Evolutionary conservation across 1,140 invertebrate species (phyloP).

Genomic region (Antheraea mylitta): DNA sequence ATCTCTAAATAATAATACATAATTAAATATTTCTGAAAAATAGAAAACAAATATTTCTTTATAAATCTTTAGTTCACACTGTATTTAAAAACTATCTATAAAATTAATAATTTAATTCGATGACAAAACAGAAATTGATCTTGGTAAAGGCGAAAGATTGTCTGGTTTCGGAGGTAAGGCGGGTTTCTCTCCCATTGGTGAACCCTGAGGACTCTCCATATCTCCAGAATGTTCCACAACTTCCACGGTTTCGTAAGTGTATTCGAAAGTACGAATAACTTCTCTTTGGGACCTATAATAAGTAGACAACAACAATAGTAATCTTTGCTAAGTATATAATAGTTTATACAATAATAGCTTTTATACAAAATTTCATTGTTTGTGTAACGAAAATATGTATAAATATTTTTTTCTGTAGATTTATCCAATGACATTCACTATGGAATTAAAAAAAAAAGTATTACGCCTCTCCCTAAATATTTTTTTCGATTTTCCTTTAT

Average conservation of each 20-base stretch:
- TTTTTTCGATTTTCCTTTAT: no score
- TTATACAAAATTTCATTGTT: no score
- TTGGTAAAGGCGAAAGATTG: conserved; percentile 31
- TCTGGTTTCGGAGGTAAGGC: conserved; percentile 54
- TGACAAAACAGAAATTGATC: conserved; percentile 29
- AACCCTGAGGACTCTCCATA: neutral
- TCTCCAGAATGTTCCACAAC: conserved; percentile 12
- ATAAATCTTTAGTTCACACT: no score
- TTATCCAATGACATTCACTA: no score
- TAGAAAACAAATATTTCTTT: no score
- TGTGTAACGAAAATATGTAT: no score
- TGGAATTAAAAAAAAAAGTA: no score
- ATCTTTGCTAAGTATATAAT: no score
- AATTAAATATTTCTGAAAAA: neutral
- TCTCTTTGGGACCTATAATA: conserved; percentile 5
- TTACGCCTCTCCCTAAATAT: no score
- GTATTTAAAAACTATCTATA: neutral
- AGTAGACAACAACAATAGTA: neutral
- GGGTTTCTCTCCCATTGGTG: conserved; percentile 40
- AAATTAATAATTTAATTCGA: conserved; percentile 14
- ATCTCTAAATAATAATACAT: conserved; percentile 5
- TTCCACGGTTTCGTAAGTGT: conserved; percentile 5
- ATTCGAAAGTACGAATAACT: neutral
- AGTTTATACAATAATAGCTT: no score
- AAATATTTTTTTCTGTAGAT: no score